These are phyloP conservation scores for Tuberolachnus salignus DNA, from an alignment of 2,888 invertebrate species.

Conservation along the genomic window DNA sequence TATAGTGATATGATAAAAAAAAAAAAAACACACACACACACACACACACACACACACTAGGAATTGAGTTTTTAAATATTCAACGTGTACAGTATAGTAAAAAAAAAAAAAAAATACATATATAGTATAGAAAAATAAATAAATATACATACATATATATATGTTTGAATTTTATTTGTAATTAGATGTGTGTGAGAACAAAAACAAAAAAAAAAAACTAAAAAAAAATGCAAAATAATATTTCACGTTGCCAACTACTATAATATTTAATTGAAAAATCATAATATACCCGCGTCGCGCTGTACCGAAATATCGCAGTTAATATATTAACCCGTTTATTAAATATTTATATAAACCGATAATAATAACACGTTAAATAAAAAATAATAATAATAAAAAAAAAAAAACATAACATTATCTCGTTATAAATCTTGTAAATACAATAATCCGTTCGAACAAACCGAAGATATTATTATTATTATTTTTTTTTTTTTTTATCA, in stretches of 20 bases:
- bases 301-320: background rate
- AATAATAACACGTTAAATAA: too few species aligned
- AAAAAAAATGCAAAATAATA: constrained; percentile 1
- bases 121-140: background rate
- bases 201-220: constrained; percentile 15
- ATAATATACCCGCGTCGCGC: background rate
- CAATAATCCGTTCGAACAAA: too few species aligned
- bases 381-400: too few species aligned
- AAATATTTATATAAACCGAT: background rate
- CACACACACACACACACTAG: constrained; percentile 1
- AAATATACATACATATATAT: background rate
- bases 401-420: too few species aligned
- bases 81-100: background rate
- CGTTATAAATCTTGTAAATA: too few species aligned
- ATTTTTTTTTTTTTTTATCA: too few species aligned
- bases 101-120: background rate
- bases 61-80: constrained; percentile 44
- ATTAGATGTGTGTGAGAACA: background rate
- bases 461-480: too few species aligned
- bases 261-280: constrained; percentile 48
- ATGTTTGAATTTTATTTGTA: background rate
- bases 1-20: constrained; percentile 31
- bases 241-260: constrained; percentile 25
- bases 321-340: constrained; percentile 34
- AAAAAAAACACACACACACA: background rate